Evolutionary conservation across 2,888 invertebrate species (phyloP), one percentile per base, ranked within the genome.

Genomic region (Zaprionus lineosus): DNA sequence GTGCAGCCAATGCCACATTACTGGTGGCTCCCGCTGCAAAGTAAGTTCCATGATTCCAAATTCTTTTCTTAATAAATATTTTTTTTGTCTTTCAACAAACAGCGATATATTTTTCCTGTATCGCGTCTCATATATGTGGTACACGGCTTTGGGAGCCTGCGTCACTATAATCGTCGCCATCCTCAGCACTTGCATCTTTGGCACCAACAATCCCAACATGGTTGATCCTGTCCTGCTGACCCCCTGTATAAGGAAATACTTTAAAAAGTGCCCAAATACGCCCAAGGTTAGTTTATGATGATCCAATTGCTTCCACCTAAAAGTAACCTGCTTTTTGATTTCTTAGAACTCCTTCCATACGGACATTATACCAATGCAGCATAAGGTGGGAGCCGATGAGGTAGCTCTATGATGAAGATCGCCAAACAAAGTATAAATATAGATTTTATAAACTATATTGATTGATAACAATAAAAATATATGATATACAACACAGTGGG

Each of bases 91-190:
- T n/a, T n/a, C n/a, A n/a, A n/a, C n/a, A n/a, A n/a, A 14, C 21
- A 90, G 90, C 26, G 84, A 86, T 9, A 76, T 90, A 29, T 88
- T 90, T 70, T 87, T 89, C 0, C 58, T 95, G 2, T 93, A 94
- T 55, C 93, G 94, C 33, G 92, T 95, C 6, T 95, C 95, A 0
- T 95, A 95, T 87, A 92, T 95, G 91, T 95, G 95, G 95, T 95
- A 95, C 77, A 94, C 95, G 0, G 88, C 93, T 2, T 86, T 93
- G 11, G 94, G 93, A 7, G 90, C 92, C 3, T 52, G 91, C 1
- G 91, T 93, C 3, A 92, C 93, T 11, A 91, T 93, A 55, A 78
- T 89, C n/a, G 90, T 93, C 6, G 86, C 90, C 6, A 21, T 81
- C 1, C 15, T 89, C 1, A 86, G 83, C 15, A 82, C 87, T 5